phyloP scores from a whole-genome alignment of 2,888 invertebrate species.

The Oscheius sp. region DNA sequence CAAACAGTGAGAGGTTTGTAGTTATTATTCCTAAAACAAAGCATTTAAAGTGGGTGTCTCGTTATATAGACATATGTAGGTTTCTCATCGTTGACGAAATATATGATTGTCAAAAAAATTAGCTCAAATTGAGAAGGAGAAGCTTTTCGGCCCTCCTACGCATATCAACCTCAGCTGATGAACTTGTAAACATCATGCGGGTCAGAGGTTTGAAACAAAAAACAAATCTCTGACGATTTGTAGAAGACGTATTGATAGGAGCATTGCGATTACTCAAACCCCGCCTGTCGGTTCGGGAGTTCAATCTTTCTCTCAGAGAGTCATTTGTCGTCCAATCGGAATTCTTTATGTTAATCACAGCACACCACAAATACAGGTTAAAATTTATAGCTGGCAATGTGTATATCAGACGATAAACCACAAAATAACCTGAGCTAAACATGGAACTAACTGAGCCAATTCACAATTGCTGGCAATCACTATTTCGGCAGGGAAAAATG shows the following conservation, averaged over 20 bases:
- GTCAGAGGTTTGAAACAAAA: no score
- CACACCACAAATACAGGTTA: no score
- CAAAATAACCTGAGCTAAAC: no score
- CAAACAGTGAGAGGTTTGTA: no score
- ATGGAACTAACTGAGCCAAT: neutral
- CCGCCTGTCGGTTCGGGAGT: constrained; percentile 28
- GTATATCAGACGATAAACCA: no score
- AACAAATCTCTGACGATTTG: constrained; percentile 7
- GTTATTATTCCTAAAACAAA: no score
- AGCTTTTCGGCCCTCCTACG: neutral
- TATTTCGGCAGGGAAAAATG: no score
- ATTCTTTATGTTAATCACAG: constrained; percentile 13
- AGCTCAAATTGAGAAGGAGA: neutral
- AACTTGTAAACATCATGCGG: neutral
- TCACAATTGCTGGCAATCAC: neutral
- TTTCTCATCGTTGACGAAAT: no score
- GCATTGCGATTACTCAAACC: constrained; percentile 27
- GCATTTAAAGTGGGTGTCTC: no score
- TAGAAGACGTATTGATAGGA: constrained; percentile 6
- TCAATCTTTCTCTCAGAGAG: constrained; percentile 26
- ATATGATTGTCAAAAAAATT: no score
- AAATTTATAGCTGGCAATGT: no score
- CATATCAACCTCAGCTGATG: constrained; percentile 2
- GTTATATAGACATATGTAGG: no score
- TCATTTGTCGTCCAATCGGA: constrained; percentile 25